Base-by-base conservation (phyloP, 2,888 invertebrate species). In the Lampropteryx suffumata region DNA sequence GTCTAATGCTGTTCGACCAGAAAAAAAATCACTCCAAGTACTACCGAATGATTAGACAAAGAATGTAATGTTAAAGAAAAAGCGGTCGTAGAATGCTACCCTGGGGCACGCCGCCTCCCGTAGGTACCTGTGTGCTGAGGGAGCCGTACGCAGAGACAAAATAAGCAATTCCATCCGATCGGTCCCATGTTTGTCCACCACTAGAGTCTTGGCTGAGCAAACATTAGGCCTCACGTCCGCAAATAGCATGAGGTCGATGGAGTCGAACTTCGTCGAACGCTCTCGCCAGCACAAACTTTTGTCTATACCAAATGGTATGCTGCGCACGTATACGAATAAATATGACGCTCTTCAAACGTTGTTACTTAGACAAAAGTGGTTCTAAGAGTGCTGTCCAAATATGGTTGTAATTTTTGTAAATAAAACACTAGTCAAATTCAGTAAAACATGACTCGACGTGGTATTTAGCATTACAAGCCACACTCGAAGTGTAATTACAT, bases 151-250 rank as follows among this genome's bases (percentile, higher is more conserved):
- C 83, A 79, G 84, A 83, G 84, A 89, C 88, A 90, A 90, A 90
- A 89, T 90, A 89, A 89, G 89, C 89, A 89, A 90, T 89, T 88
- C 89, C 87, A 80, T 82, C 73, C 84, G 83, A 86, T 88, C 85
- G 82, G 87, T 76, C 85, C 84, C 76, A 76, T 90, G 86, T 90
- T 90, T 90, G 88, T 80, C 78, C 81, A 84, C 87, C 89, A 90
- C 89, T 90, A 89, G 87, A 89, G 87, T 76, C 84, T 84, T 84
- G 87, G 84, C 85, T 86, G 82, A 62, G 82, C 80, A 86, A 89
- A 89, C 85, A 87, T 65, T 67, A 74, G 80, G 86, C 80, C 87
- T 87, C 88, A 87, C 89, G 89, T 89, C 84, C 76, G 87, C 88
- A 90, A 90, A 89, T 86, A 90, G 71, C 76, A 73, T 70, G 80